Conservation (phyloP, 2,113 vertebrate species). For the Aegotheles bennettii region DNA sequence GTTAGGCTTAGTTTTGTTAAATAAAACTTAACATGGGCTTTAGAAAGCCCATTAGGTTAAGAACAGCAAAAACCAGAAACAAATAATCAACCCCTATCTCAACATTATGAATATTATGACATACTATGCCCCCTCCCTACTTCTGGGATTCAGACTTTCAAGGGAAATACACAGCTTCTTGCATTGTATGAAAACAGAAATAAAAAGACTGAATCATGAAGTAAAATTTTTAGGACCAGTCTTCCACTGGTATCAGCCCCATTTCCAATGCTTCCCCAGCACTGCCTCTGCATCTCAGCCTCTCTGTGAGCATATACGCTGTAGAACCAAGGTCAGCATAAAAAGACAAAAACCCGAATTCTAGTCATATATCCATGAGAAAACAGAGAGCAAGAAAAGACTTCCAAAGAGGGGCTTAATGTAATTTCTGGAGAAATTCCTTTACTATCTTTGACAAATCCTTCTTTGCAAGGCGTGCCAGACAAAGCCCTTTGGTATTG, state of each 20-base stretch:
- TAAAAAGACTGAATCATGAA: background rate
- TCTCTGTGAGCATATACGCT: rapidly evolving
- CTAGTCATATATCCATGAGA: background rate
- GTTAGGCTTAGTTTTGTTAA: background rate
- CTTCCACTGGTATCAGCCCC: background rate
- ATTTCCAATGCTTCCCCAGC: background rate
- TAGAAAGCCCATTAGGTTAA: background rate
- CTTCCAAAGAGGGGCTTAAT: background rate
- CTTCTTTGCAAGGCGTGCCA: background rate
- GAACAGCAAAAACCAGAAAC: rapidly evolving
- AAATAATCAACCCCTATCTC: background rate
- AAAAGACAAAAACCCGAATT: background rate
- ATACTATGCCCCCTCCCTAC: background rate
- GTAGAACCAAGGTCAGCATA: background rate
- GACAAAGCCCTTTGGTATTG: background rate
- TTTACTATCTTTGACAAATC: conserved; percentile 21
- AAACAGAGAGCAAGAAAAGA: background rate
- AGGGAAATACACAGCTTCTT: background rate
- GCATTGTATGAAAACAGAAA: background rate
- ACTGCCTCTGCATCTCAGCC: background rate
- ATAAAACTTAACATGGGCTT: background rate
- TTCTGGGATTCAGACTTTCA: background rate
- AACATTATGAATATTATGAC: background rate
- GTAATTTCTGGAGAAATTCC: conserved; percentile 7
- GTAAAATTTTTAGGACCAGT: background rate